Base-by-base conservation (phyloP, 2,797 vertebrate genomes). In the Champsocephalus gunnari region DNA sequence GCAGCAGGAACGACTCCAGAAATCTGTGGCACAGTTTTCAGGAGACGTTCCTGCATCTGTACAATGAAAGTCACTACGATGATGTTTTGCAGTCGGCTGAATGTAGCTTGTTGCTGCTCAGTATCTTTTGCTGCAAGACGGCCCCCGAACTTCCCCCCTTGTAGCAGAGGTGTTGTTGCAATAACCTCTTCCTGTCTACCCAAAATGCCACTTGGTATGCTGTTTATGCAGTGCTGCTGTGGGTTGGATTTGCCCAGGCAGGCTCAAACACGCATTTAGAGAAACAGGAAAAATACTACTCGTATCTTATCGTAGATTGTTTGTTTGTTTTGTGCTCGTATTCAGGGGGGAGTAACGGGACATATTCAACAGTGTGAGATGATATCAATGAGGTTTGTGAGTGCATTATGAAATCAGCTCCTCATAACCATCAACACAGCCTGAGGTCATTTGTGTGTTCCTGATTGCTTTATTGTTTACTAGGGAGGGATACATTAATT, bases 121-220 rank as follows among this genome's bases (percentile, higher is more conserved):
- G 80, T 85, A 60, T 61, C 54, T 67, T 57, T 71, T 70, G 61
- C 71, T 77, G 75, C 80, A 75, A 53, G 34, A 14, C 51, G 49
- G 48, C 12, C 19, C 16, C 14, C 11, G 50, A 76, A 54, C 63
- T 56, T 17, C 79, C 72, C 21, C n/a, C 64, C n/a, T n/a, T 13
- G 1, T 3, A 16, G 51, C 53, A 0, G 76, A 85, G 77, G 73
- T 87, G 82, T 77, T 77, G 61, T 34, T 65, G 70, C 82, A 71
- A 58, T 87, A 90, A 88, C 87, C 87, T 89, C 87, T 91, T 92
- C 89, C 88, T 90, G 83, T 80, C 59, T 73, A 73, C 80, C 62
- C 77, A 72, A 67, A 87, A 84, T 83, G 81, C 87, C 74, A 69
- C 77, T 83, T 50, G 68, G 45, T 75, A 47, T 82, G 75, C 71